Base-by-base conservation (phyloP, 23 tunicate genomes). In the Phallusia fumigata region DNA sequence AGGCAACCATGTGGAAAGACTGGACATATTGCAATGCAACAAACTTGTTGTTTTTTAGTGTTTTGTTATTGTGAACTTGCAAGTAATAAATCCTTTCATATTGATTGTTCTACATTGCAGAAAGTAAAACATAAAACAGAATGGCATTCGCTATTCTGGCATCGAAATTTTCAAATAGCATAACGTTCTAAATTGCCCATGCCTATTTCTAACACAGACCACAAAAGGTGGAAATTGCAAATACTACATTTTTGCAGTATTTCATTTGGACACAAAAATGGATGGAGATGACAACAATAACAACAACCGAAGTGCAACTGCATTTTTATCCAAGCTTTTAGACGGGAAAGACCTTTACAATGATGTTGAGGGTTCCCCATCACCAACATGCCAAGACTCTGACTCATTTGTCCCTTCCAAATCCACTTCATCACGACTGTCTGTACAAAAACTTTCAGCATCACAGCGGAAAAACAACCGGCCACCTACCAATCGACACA, bases 291-390 rank as follows among this genome's bases (percentile, higher is more conserved):
- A 75, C 80, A 82, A 82, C 31, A 82, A 82, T 40, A 73, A 86
- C 65, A 80, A 74, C 80, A 86, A 74, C 80, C 80, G 90, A 0
- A 86, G 80, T 52, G 84, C 90, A 30, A 65, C 90, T 13, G 90
- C 84, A 36, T 80, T 79, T 77, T 36, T 86, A 18, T 80, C 84
- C 33, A 86, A 86, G 30, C 40, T 86, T 15, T 73, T 86, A 8
- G 83, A 74, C 52, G 81, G 80, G 32, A 80, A 82, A 33, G 90
- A 86, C 73, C 49, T 86, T 33, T 80, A 52, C 24, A 80, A 80
- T 74, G 90, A 86, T 75, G 30, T 86, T n/a, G 90, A 86, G 1
- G 84, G 34, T 8, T 86, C 90, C 8, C 90, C 84, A 31, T 80
- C 90, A 21, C 76, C 84, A 24, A 12, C 73, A 12, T 40, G 33